A percentile compares a stretch with the other conserved stretches of the same genome.
phyloP scores from a whole-genome alignment of 53 echinoderm and acorn worm genomes.

The Stichopus horrens region DNA sequence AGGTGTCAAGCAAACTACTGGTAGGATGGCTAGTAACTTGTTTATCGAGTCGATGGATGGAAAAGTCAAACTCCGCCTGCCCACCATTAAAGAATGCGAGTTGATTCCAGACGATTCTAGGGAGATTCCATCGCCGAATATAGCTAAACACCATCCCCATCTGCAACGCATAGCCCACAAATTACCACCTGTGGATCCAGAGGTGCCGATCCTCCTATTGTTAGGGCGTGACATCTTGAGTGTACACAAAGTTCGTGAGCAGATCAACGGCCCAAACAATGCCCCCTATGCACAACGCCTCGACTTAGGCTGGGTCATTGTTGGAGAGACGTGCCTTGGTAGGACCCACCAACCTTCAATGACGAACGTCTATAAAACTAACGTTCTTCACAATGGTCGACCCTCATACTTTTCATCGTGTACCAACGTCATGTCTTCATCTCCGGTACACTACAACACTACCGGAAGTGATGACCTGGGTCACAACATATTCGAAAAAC shows the following conservation, averaged over 20 bases:
- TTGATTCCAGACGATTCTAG: constrained; percentile 41
- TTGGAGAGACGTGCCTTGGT: not conserved
- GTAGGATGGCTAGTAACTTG: constrained; percentile 33
- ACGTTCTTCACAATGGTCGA: constrained; percentile 7
- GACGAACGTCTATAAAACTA: not conserved
- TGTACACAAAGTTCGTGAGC: constrained; percentile 34
- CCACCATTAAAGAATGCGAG: not conserved
- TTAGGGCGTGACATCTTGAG: constrained; percentile 51
- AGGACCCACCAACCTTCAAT: not conserved
- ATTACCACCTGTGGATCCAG: constrained; percentile 34
- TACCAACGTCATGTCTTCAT: constrained; percentile 1
- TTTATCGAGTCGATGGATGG: constrained; percentile 39
- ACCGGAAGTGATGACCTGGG: not conserved
- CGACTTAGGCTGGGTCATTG: constrained; percentile 25
- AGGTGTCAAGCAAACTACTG: constrained; percentile 25
- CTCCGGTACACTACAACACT: not conserved
- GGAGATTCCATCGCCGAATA: constrained; percentile 52
- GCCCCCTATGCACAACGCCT: constrained; percentile 29
- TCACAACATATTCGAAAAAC: not conserved
- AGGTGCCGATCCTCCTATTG: constrained; percentile 48
- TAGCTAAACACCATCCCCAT: constrained; percentile 48
- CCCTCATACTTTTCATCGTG: constrained; percentile 34
- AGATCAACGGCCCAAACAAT: constrained; percentile 47
- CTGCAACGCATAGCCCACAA: constrained; percentile 44
- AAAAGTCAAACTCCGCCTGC: constrained; percentile 12